Conservation (phyloP, 2,113 vertebrate genomes). For the cattle (Bos taurus) region ARS-UCD2.0 NC_037336.1:21292001-21292500, state of each 20-base stretch:
- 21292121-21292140: background rate
- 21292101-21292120: background rate
- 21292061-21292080: background rate
- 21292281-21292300: background rate
- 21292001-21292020: background rate
- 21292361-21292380: background rate
- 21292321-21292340: background rate
- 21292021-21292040: background rate
- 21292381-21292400: background rate
- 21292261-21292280: background rate
- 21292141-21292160: background rate
- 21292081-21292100: background rate
- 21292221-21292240: background rate
- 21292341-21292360: background rate
- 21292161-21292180: background rate
- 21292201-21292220: background rate
- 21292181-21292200: background rate
- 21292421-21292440: background rate
- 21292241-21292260: background rate
- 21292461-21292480: background rate
- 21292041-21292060: background rate
- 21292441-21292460: background rate
- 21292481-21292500: background rate
- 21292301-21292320: background rate
- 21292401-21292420: background rate